Conservation (phyloP, 2,797 vertebrate species). For the Nothura maculosa region DNA sequence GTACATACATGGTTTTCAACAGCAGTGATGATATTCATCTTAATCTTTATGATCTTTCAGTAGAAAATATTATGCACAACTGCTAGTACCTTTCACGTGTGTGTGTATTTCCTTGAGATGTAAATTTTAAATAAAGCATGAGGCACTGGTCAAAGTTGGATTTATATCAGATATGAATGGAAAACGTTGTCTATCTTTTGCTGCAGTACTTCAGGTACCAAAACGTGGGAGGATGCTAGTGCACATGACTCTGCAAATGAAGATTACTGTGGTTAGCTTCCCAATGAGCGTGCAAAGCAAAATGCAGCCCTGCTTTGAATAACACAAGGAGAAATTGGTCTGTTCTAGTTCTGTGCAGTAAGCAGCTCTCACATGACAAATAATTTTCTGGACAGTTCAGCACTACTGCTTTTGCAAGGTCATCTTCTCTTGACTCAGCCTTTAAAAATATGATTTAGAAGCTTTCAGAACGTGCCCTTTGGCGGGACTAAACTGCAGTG, state of each 20-base stretch:
- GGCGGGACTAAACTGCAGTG: constrained; percentile 1
- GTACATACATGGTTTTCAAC: not conserved
- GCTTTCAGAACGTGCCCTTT: constrained; percentile 28
- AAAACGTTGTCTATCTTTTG: not conserved
- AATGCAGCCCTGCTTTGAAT: not conserved
- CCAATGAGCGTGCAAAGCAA: not conserved
- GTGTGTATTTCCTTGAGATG: not conserved
- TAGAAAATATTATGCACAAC: not conserved
- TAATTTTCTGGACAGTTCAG: not conserved
- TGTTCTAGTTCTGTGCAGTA: not conserved
- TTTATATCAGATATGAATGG: not conserved
- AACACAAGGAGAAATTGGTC: not conserved
- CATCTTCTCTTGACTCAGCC: constrained; percentile 32
- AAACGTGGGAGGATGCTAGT: not conserved
- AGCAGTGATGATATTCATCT: not conserved
- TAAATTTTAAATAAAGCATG: not conserved
- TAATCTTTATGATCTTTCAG: not conserved
- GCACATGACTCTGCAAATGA: not conserved
- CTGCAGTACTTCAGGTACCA: not conserved
- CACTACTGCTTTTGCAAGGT: constrained; percentile 31
- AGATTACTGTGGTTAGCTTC: not conserved
- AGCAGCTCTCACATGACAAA: not conserved
- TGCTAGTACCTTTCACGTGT: not conserved
- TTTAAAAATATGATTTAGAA: constrained; percentile 49
- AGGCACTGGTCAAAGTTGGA: not conserved